Evolutionary conservation across 2,113 vertebrate species (phyloP).

Genomic region (Tetrao urogallus): DNA sequence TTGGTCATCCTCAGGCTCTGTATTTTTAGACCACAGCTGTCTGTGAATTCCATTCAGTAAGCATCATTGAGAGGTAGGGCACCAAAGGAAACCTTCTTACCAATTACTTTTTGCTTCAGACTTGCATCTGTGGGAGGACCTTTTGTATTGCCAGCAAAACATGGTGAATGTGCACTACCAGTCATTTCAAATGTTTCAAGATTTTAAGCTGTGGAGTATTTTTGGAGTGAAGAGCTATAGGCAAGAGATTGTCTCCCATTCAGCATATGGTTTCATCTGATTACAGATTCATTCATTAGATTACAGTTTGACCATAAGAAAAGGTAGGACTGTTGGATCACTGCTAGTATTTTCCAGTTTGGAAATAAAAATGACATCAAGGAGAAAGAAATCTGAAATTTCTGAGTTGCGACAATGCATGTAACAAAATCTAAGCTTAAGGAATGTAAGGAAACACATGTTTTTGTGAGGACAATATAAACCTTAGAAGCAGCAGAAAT

Average conservation of each 20-base stretch:
- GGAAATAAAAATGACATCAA: not conserved
- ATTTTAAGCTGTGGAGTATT: slow-evolving; percentile 4
- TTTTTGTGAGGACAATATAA: not conserved
- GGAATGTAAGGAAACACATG: not conserved
- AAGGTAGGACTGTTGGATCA: not conserved
- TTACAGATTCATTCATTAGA: too few relatives aligned
- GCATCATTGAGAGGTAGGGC: not conserved
- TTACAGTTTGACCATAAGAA: not conserved
- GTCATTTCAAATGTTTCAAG: not conserved
- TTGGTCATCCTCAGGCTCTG: slow-evolving; percentile 22
- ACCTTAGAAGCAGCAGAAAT: slow-evolving; percentile 46
- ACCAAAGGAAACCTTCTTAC: not conserved
- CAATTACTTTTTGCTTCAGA: not conserved
- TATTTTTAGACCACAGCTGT: slow-evolving; percentile 33
- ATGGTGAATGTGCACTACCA: slow-evolving; percentile 1
- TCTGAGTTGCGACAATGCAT: not conserved
- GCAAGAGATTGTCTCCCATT: slow-evolving; percentile 9
- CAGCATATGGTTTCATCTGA: not conserved
- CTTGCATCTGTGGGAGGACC: not conserved
- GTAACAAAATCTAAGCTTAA: not conserved
- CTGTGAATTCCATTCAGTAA: slow-evolving; percentile 20
- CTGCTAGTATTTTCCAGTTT: not conserved
- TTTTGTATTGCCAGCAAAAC: not conserved
- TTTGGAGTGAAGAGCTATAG: slow-evolving; percentile 18
- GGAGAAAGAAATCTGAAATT: not conserved